Conservation (phyloP, 2,797 vertebrate genomes). For the Danio aesculapii region DNA sequence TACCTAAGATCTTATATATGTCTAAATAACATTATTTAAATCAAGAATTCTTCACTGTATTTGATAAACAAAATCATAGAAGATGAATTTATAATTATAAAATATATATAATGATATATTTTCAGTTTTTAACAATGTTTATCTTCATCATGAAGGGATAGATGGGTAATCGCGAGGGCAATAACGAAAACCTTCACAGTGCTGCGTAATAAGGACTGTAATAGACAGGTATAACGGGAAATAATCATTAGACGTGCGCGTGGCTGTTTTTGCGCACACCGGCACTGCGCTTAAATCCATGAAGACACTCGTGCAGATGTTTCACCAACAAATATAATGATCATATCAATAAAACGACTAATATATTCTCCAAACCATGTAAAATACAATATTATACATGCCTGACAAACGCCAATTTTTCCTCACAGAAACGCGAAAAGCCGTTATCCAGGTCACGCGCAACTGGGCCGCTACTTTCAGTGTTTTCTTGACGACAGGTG, state of each 20-base stretch:
- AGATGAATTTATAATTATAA: background rate
- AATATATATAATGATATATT: background rate
- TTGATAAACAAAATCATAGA: background rate
- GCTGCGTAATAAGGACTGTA: background rate
- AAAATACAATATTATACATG: background rate
- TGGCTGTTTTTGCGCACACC: conserved; percentile 1
- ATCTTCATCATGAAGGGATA: background rate
- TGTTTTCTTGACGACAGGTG: conserved; percentile 31
- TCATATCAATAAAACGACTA: background rate
- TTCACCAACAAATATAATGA: background rate
- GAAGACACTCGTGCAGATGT: background rate
- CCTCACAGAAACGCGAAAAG: background rate
- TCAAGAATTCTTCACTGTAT: background rate
- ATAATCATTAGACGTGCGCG: background rate
- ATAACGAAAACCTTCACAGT: background rate
- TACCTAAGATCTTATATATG: too few species aligned
- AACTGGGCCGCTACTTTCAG: conserved; percentile 7
- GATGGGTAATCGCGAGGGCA: background rate
- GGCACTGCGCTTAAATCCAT: background rate
- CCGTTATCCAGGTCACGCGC: conserved; percentile 41
- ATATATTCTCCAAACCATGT: background rate
- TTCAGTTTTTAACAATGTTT: background rate
- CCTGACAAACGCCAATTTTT: background rate
- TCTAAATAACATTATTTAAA: background rate
- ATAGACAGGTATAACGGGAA: background rate